phyloP scores from a whole-genome alignment of 2,888 invertebrate genomes.

The Aporophyla nigra region DNA sequence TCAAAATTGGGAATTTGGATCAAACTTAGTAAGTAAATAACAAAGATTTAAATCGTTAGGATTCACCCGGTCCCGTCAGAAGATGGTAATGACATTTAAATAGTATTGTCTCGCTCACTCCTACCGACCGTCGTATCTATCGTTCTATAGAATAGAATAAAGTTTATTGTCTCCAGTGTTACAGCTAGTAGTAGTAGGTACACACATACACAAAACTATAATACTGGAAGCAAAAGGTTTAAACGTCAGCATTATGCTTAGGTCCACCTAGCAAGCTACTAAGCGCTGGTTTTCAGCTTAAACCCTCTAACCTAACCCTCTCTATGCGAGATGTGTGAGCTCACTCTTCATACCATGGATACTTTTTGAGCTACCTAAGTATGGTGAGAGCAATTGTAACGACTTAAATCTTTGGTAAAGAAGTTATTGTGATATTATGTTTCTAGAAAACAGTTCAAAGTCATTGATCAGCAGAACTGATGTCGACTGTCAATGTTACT shows the following conservation, averaged over 20 bases:
- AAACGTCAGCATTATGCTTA: too few relatives aligned
- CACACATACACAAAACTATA: too few relatives aligned
- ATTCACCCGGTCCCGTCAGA: not conserved
- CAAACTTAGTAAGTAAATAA: not conserved
- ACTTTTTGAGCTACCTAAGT: not conserved
- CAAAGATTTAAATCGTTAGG: not conserved
- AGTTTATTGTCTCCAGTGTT: too few relatives aligned
- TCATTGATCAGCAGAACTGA: not conserved
- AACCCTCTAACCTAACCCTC: too few relatives aligned
- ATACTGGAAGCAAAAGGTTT: too few relatives aligned
- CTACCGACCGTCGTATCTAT: not conserved
- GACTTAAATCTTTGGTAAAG: not conserved
- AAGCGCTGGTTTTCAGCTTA: too few relatives aligned
- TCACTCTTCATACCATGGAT: not conserved
- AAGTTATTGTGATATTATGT: not conserved
- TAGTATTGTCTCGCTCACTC: not conserved
- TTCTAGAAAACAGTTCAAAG: not conserved
- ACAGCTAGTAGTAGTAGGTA: too few relatives aligned
- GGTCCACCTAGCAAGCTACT: too few relatives aligned
- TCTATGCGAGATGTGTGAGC: not conserved
- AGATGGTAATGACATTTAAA: not conserved
- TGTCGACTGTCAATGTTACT: not conserved
- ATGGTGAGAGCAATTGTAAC: not conserved
- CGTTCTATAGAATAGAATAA: too few relatives aligned
- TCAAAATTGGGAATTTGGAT: slow-evolving; percentile 1